A percentile compares a stretch with the other conserved stretches of the same genome.
phyloP scores from a whole-genome alignment of 2,113 vertebrate genomes.

The Petrocephalus zakoni region DNA sequence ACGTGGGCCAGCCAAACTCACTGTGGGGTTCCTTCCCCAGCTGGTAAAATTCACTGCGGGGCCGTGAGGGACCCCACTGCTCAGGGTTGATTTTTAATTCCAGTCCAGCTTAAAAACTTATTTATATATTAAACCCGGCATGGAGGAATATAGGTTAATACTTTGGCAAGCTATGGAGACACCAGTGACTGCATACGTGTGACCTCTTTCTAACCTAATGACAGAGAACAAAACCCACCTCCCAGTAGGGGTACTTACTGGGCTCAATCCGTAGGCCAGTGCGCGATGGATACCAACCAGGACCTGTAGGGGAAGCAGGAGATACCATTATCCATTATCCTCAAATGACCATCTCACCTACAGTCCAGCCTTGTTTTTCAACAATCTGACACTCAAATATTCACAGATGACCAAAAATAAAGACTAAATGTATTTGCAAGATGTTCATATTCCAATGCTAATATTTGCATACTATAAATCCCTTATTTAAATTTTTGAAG shows the following conservation, averaged over 20 bases:
- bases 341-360: neutral
- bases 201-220: neutral
- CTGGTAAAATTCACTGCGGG: neutral
- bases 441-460: no score
- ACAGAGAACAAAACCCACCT: neutral
- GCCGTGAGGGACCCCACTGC: neutral
- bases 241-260: constrained; percentile 51
- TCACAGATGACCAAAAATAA: neutral
- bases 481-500: neutral
- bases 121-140: neutral
- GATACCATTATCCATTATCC: neutral
- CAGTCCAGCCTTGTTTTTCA: neutral
- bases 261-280: constrained; percentile 61
- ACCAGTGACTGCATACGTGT: neutral
- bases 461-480: neutral
- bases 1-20: neutral
- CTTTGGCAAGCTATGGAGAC: neutral
- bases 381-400: neutral
- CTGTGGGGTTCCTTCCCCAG: neutral
- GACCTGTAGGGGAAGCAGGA: constrained; percentile 47
- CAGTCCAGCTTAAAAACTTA: neutral
- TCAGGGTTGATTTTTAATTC: neutral
- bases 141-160: neutral
- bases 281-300: constrained; percentile 65
- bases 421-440: neutral